These are phyloP conservation scores for Nephila pilipes DNA, from an alignment of 1,140 invertebrate genomes.

Conservation along the genomic window DNA sequence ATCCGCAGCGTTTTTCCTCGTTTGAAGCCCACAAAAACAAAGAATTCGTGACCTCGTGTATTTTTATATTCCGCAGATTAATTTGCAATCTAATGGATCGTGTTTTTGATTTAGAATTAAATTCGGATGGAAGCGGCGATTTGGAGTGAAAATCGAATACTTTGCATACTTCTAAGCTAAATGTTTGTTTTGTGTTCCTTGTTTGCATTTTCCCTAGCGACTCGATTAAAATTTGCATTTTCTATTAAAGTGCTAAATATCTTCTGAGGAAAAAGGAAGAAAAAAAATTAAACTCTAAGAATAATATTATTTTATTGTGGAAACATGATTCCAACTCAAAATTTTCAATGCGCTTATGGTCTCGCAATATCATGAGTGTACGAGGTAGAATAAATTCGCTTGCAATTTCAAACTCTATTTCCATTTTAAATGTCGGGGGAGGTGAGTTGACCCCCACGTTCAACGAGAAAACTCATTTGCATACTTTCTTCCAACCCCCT, in stretches of 20 bases:
- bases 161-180: slow-evolving; percentile 44
- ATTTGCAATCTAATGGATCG: slow-evolving; percentile 75
- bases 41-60: slow-evolving; percentile 50
- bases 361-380: slow-evolving; percentile 21
- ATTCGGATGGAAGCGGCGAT: slow-evolving; percentile 38
- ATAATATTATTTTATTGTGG: slow-evolving; percentile 74
- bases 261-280: background rate
- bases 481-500: background rate
- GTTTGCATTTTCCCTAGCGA: slow-evolving; percentile 42
- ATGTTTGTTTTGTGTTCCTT: slow-evolving; percentile 65
- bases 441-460: slow-evolving; percentile 27
- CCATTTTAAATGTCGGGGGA: slow-evolving; percentile 62
- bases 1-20: background rate
- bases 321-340: slow-evolving; percentile 72
- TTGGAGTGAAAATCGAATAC: slow-evolving; percentile 65
- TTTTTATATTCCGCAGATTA: slow-evolving; percentile 70
- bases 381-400: slow-evolving; percentile 36
- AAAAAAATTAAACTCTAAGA: slow-evolving; percentile 37
- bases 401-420: slow-evolving; percentile 74
- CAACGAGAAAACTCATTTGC: slow-evolving; percentile 37
- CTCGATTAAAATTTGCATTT: slow-evolving; percentile 76
- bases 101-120: slow-evolving; percentile 65
- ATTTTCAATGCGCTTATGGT: slow-evolving; percentile 52
- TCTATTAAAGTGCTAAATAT: slow-evolving; percentile 77
- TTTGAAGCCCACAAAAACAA: background rate